These are phyloP conservation scores for Xerus inauris DNA, from an alignment of 2,113 vertebrate species.

Conservation along the genomic window DNA sequence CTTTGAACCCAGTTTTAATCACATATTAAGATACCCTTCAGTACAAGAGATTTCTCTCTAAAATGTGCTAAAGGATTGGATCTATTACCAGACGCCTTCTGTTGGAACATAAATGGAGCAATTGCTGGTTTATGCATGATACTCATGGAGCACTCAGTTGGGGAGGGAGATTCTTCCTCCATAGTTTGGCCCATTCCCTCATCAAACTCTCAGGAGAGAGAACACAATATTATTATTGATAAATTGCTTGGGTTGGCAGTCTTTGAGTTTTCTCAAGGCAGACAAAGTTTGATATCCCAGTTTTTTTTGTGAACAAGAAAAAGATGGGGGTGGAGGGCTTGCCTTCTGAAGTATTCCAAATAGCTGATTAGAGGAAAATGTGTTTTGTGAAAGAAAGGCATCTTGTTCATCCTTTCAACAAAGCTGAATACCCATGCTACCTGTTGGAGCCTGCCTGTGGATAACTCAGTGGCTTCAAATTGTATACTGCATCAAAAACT, in stretches of 20 bases:
- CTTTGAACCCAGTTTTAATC: not conserved
- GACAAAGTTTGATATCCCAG: not conserved
- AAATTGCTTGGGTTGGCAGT: not conserved
- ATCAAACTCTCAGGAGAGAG: not conserved
- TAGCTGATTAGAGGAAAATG: not conserved
- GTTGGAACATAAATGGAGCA: not conserved
- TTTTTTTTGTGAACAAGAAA: not conserved
- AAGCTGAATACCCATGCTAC: not conserved
- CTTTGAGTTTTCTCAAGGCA: not conserved
- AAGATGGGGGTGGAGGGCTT: rapidly evolving
- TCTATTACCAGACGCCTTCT: not conserved
- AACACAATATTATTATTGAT: not conserved
- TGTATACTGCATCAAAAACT: not conserved
- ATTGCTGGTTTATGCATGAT: not conserved
- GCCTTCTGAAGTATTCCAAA: not conserved
- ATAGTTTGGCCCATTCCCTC: rapidly evolving
- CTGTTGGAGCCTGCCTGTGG: not conserved
- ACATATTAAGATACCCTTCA: not conserved
- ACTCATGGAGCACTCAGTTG: not conserved
- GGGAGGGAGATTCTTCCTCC: not conserved
- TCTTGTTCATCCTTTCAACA: not conserved
- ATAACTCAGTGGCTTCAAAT: conserved; percentile 40
- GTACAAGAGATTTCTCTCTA: not conserved
- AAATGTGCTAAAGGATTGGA: not conserved
- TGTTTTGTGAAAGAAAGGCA: not conserved